Conservation (phyloP, 2,113 vertebrate genomes). For the Lepus americanus region DNA sequence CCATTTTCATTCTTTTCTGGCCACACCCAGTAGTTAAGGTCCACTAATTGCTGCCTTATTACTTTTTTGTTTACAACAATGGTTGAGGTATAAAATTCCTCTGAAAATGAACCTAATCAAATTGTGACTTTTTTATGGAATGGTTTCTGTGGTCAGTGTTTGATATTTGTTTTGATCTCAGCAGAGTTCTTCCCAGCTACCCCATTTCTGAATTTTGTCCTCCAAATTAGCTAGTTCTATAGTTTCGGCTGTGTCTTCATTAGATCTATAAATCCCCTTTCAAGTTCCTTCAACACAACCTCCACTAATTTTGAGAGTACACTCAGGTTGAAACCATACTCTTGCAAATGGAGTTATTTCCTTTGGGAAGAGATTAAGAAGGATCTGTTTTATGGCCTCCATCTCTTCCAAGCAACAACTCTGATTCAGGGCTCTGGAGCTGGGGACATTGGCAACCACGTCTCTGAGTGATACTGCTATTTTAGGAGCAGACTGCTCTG, state of each 20-base stretch:
- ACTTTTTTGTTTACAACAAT: neutral
- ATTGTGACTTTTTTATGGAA: neutral
- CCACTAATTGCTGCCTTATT: neutral
- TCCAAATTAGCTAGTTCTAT: neutral
- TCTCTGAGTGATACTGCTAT: neutral
- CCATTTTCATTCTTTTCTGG: neutral
- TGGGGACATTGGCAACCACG: neutral
- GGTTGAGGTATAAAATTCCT: neutral
- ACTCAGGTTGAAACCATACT: neutral
- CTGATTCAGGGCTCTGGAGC: neutral
- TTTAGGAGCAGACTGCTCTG: neutral
- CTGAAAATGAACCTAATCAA: slow-evolving; percentile 16
- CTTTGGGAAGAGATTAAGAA: neutral
- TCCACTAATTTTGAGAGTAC: neutral
- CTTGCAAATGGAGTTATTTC: slow-evolving; percentile 8
- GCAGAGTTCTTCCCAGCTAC: neutral
- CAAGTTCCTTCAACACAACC: neutral
- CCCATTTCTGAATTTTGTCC: neutral
- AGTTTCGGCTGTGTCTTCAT: slow-evolving; percentile 28
- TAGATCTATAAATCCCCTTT: neutral
- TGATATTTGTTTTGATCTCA: slow-evolving; percentile 36
- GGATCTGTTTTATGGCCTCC: neutral
- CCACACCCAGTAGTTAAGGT: neutral
- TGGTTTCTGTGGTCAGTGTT: neutral
- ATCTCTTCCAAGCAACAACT: neutral